Conservation (phyloP, 2,888 invertebrate species). For the Lymantria monacha region DNA sequence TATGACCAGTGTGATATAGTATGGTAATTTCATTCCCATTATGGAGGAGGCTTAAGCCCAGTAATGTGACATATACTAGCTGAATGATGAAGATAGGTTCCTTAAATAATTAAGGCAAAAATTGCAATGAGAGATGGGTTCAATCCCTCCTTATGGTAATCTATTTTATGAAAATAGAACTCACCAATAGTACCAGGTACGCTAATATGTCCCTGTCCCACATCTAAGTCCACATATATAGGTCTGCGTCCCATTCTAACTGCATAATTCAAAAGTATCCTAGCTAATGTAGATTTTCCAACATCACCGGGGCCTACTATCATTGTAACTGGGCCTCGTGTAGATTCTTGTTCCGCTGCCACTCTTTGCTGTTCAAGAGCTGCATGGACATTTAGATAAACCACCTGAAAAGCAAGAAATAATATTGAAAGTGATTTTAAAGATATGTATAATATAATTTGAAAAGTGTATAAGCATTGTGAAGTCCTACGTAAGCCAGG, state of each 20-base stretch:
- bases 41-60: too few relatives aligned
- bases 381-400: constrained; percentile 97
- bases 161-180: constrained; percentile 17
- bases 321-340: constrained; percentile 92
- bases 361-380: constrained; percentile 95
- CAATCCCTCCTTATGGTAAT: too few relatives aligned
- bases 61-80: too few relatives aligned
- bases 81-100: too few relatives aligned
- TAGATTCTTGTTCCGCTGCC: constrained; percentile 88
- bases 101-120: too few relatives aligned
- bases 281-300: constrained; percentile 95
- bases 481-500: too few relatives aligned
- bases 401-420: constrained; percentile 66
- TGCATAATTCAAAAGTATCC: constrained; percentile 96
- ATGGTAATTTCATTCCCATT: too few relatives aligned
- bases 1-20: too few relatives aligned
- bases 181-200: constrained; percentile 94
- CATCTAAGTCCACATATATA: constrained; percentile 96
- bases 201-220: constrained; percentile 96
- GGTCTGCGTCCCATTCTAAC: constrained; percentile 94
- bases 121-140: too few relatives aligned
- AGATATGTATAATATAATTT: too few relatives aligned
- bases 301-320: constrained; percentile 97
- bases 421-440: too few relatives aligned
- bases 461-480: too few relatives aligned